phyloP scores from a whole-genome alignment of 2,888 invertebrate species.

The Molanna angustata region DNA sequence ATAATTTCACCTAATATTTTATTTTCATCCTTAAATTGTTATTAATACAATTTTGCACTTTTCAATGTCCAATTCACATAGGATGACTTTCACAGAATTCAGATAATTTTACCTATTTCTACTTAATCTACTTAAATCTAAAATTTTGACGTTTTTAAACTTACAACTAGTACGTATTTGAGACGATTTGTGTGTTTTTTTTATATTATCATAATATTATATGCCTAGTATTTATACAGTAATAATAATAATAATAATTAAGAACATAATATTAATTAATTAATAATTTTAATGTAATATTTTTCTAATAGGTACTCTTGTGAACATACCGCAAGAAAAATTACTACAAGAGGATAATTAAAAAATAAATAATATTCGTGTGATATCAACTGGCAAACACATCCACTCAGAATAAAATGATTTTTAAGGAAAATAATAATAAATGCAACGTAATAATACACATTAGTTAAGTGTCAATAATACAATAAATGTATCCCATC shows the following conservation, averaged over 20 bases:
- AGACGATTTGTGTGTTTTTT: constrained; percentile 34
- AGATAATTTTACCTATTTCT: constrained; percentile 24
- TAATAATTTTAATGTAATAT: constrained; percentile 4
- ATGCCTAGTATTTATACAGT: constrained; percentile 28
- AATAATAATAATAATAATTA: no score
- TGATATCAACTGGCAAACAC: no score
- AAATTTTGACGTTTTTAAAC: constrained; percentile 33
- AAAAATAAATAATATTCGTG: no score
- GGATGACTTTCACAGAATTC: constrained; percentile 26
- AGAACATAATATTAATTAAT: constrained; percentile 23
- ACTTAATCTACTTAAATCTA: constrained; percentile 28
- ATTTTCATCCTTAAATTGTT: constrained; percentile 26
- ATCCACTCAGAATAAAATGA: no score
- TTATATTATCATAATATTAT: constrained; percentile 8
- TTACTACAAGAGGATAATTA: constrained; percentile 11
- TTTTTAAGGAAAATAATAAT: no score
- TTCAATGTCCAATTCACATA: constrained; percentile 25
- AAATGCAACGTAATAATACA: no score
- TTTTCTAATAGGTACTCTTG: constrained; percentile 10
- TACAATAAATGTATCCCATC: no score
- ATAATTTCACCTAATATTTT: constrained; percentile 13
- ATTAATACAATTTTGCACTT: constrained; percentile 32
- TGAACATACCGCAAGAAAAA: constrained; percentile 10
- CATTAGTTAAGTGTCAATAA: no score
- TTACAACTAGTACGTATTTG: constrained; percentile 39